Evolutionary conservation across 1,140 invertebrate species (phyloP), one percentile per base, ranked within the genome.

Genomic region (Trachymyrmex cornetzi): DNA sequence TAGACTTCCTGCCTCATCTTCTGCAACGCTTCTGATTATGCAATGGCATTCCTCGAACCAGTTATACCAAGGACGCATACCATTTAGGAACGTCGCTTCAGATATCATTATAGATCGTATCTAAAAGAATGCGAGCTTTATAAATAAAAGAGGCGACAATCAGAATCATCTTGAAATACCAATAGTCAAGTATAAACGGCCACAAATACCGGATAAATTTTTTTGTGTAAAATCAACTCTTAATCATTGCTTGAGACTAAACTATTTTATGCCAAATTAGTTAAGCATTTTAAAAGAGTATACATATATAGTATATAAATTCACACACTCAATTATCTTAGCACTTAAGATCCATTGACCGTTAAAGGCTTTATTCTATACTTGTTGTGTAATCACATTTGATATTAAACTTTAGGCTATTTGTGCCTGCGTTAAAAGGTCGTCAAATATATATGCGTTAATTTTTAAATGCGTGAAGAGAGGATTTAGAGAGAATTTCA

Each of bases 51-150:
- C 86, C 80, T 71, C 86, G 81, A 85, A 88, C 89, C 77, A 90
- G 88, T 90, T 90, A 82, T 84, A 12, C 50, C 88, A 90, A 90
- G 89, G 88, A 88, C 86, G 81, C 74, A 77, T 71, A 89, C 75
- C 74, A 64, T 64, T 59, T 61, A n/a, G 2, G 55, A 38, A 50
- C 55, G 59, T 50, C 67, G 53, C 59, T 64, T 30, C 57, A 80
- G 3, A 44, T 55, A 53, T 57, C 53, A 1, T 27, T 77, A 44
- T 34, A 34, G 6, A 34, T 34, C 59, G 63, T 66, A 82, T 80
- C 59, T 61, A 34, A 59, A 74, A 34, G 55, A 55, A 71, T 67
- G 19, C 3, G 19, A 66, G 64, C 19, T 5, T 50, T 48, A 14
- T n/a, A 48, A 79, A 44, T 50, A 38, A 79, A 66, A 64, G 38